Conservation (phyloP, 2,797 vertebrate genomes). For the Sphenopsis melanotis region DNA sequence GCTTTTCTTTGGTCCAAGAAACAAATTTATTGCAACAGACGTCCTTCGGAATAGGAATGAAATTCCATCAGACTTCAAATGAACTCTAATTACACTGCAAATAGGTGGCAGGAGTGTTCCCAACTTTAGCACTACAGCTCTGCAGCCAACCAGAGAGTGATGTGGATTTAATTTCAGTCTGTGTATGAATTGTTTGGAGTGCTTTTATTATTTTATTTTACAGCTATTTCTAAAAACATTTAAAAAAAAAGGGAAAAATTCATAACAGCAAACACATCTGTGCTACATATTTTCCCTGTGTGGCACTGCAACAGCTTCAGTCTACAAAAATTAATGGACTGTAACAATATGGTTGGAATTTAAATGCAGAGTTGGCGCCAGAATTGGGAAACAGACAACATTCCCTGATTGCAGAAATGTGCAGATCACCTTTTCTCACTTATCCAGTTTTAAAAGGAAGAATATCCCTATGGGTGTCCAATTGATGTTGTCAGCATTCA, state of each 20-base stretch:
- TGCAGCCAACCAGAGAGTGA: background rate
- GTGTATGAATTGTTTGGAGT: background rate
- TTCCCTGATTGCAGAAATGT: background rate
- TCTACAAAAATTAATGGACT: conserved; percentile 41
- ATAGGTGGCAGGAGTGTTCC: conserved; percentile 8
- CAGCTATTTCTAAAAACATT: conserved; percentile 1
- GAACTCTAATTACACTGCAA: background rate
- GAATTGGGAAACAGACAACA: background rate
- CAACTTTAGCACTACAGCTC: background rate
- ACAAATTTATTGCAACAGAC: background rate
- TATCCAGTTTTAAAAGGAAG: background rate
- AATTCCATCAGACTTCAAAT: conserved; percentile 38
- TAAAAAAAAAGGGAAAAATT: background rate
- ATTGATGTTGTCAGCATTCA: background rate
- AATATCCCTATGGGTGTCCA: background rate
- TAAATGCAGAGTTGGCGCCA: background rate
- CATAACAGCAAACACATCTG: conserved; percentile 39
- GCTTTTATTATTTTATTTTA: conserved; percentile 39
- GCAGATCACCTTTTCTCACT: conserved; percentile 20
- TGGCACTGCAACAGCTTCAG: conserved; percentile 32
- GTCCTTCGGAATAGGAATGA: background rate
- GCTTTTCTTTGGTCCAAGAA: conserved; percentile 1
- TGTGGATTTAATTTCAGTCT: conserved; percentile 17
- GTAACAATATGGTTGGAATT: conserved; percentile 37
- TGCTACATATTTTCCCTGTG: conserved; percentile 48